These are phyloP conservation scores for Engraulis encrasicolus DNA, from an alignment of 2,113 vertebrate genomes.

Conservation along the genomic window DNA sequence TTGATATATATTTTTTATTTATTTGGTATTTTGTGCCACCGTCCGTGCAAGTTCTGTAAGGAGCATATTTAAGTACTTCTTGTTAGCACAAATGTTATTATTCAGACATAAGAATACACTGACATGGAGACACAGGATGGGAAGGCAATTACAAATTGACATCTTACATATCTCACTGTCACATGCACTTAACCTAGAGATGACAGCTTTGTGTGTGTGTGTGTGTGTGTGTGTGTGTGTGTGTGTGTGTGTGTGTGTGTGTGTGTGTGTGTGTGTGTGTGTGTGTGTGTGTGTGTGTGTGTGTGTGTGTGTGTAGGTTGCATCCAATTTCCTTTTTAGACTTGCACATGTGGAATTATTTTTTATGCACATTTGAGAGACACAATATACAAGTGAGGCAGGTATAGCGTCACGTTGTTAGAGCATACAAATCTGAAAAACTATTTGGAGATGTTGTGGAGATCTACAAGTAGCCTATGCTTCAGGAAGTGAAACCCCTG, in stretches of 20 bases:
- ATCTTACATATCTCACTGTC: not conserved
- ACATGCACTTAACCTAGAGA: not conserved
- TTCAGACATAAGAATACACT: not conserved
- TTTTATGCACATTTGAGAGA: slow-evolving; percentile 32
- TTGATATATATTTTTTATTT: slow-evolving; percentile 39
- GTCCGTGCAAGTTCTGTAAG: not conserved
- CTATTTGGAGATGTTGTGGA: not conserved
- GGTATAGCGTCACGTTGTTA: not conserved
- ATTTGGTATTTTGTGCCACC: not conserved
- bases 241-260: slow-evolving; percentile 6
- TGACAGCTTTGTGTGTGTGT: slow-evolving; percentile 44
- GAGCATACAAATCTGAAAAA: not conserved
- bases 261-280: slow-evolving; percentile 24
- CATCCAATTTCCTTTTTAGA: no score
- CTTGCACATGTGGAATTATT: slow-evolving; percentile 21
- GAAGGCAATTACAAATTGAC: not conserved
- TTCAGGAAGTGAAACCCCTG: slow-evolving; percentile 26
- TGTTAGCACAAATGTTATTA: not conserved
- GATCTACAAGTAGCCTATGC: not conserved
- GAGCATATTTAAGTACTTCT: not conserved
- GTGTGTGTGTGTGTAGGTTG: slow-evolving; percentile 18
- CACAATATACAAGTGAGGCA: not conserved
- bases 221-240: slow-evolving; percentile 29
- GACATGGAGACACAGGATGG: not conserved
- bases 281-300: slow-evolving; percentile 17